Evolutionary conservation across 2,113 vertebrate genomes (phyloP).

Genomic region (Elachura formosa): DNA sequence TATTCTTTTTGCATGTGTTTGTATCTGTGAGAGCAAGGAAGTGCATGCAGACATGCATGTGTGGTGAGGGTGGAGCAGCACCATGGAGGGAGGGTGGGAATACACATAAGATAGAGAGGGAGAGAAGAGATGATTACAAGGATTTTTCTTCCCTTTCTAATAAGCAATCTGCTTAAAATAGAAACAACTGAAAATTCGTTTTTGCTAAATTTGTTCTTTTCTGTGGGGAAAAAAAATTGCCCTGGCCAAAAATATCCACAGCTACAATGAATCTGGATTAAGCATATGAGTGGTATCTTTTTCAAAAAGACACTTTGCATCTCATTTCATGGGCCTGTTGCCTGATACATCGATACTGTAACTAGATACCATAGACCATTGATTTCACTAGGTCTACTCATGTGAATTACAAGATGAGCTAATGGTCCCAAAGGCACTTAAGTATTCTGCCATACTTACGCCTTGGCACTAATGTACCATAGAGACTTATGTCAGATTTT

Average conservation of each 20-base stretch:
- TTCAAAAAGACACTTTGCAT: conserved; percentile 3
- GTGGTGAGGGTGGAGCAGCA: not conserved
- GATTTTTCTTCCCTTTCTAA: not conserved
- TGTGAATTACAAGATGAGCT: conserved; percentile 38
- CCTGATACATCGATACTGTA: conserved; percentile 8
- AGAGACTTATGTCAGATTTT: not conserved
- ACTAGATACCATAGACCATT: conserved; percentile 24
- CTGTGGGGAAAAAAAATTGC: not conserved
- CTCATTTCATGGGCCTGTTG: not conserved
- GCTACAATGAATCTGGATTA: not conserved
- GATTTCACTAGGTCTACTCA: conserved; percentile 43
- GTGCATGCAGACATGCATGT: rapidly evolving
- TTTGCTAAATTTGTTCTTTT: conserved; percentile 28
- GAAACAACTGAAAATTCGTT: not conserved
- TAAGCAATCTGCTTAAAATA: conserved; percentile 30
- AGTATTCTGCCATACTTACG: not conserved
- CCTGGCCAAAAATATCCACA: conserved; percentile 7
- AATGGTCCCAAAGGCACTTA: conserved; percentile 45
- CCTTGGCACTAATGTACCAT: conserved; percentile 21
- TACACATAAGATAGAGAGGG: not conserved
- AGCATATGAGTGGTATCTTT: not conserved
- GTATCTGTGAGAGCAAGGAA: not conserved
- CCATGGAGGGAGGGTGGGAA: rapidly evolving
- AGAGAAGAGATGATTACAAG: not conserved
- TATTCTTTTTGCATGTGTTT: rapidly evolving